Evolutionary conservation across 1,140 invertebrate genomes (phyloP).

Genomic region (Apolygus lucorum): DNA sequence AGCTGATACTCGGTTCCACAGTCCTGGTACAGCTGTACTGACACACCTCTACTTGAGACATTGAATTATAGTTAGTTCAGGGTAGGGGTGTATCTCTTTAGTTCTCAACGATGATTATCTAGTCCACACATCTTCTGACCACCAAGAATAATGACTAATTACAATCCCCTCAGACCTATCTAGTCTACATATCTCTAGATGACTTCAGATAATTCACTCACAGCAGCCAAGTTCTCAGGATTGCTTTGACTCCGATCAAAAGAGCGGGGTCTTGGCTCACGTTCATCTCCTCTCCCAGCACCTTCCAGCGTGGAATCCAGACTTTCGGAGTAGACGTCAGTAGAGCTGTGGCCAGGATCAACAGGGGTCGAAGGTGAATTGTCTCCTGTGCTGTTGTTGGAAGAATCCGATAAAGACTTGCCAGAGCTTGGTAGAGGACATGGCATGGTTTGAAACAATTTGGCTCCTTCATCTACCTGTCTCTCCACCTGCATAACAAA

Average conservation of each 20-base stretch:
- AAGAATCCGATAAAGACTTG: conserved; percentile 28
- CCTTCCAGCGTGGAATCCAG: conserved; percentile 31
- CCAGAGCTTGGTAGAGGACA: conserved; percentile 44
- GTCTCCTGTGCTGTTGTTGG: background rate
- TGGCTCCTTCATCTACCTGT: conserved; percentile 53
- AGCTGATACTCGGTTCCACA: too few species aligned
- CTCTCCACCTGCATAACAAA: conserved; percentile 45
- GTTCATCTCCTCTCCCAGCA: background rate
- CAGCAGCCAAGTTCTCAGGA: conserved; percentile 25
- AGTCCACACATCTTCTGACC: too few species aligned
- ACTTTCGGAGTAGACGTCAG: conserved; percentile 30
- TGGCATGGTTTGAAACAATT: conserved; percentile 64
- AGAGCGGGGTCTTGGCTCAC: conserved; percentile 9
- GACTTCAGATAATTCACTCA: too few species aligned
- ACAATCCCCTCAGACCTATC: too few species aligned
- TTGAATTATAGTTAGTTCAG: too few species aligned
- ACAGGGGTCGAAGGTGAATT: conserved; percentile 3
- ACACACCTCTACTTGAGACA: too few species aligned
- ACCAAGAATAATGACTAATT: too few species aligned
- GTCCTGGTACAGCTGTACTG: too few species aligned
- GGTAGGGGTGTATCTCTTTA: too few species aligned
- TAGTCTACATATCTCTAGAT: too few species aligned
- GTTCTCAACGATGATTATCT: too few species aligned
- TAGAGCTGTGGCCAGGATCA: conserved; percentile 19
- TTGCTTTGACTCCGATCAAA: conserved; percentile 31